A percentile compares a stretch with the other conserved stretches of the same genome.
phyloP scores from a whole-genome alignment of 2,797 vertebrate genomes.

The Acridotheres tristis region DNA sequence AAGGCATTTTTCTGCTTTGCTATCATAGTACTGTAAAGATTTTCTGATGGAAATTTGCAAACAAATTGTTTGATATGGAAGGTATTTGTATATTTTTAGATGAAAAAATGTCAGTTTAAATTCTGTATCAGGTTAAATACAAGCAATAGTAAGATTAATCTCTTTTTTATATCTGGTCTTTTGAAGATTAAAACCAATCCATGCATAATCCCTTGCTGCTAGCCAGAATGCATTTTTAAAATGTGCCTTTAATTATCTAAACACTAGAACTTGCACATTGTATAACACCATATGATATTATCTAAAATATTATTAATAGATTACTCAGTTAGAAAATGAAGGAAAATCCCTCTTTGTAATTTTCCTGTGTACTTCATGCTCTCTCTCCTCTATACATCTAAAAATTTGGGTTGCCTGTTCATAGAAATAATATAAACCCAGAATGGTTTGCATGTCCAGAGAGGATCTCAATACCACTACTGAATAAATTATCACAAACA shows the following conservation, averaged over 20 bases:
- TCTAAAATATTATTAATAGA: constrained; percentile 38
- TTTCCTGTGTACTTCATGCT: not conserved
- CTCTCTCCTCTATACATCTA: not conserved
- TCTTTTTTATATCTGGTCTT: constrained; percentile 53
- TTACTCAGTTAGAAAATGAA: constrained; percentile 1
- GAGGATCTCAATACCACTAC: not conserved
- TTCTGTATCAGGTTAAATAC: constrained; percentile 43
- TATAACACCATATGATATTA: constrained; percentile 38
- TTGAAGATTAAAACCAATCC: constrained; percentile 64
- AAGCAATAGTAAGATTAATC: constrained; percentile 45
- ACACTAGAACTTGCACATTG: constrained; percentile 9
- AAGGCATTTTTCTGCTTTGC: not conserved
- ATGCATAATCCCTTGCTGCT: constrained; percentile 37
- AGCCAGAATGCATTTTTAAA: constrained; percentile 48
- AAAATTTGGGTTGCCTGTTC: not conserved
- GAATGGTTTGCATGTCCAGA: not conserved
- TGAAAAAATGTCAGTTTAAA: not conserved
- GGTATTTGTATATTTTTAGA: constrained; percentile 1
- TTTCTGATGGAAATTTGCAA: not conserved
- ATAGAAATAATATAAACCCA: not conserved
- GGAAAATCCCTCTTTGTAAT: constrained; percentile 5
- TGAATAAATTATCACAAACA: not conserved
- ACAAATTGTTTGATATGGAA: not conserved
- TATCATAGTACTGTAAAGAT: not conserved
- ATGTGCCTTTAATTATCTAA: constrained; percentile 59